Conservation (phyloP, 2,797 vertebrate species). For the Rhinoraja longicauda region DNA sequence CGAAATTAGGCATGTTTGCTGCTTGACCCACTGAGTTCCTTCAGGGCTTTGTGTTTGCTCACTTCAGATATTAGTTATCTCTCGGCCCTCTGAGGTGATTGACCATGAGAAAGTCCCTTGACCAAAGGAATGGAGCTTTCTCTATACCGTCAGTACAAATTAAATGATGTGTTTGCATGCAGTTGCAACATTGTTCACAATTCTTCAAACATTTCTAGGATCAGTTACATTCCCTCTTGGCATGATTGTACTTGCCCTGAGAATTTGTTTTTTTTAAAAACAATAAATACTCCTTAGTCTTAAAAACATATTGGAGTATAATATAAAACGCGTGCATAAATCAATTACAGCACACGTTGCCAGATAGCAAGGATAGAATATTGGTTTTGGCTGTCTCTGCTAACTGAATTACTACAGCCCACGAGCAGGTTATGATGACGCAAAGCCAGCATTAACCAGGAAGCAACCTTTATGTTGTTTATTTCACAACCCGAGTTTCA, state of each 20-base stretch:
- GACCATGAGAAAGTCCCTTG: too few relatives aligned
- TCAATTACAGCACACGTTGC: background rate
- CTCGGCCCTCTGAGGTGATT: background rate
- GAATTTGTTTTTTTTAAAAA: background rate
- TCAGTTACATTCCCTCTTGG: background rate
- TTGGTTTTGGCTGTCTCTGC: background rate
- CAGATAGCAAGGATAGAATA: background rate
- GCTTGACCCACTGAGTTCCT: too few relatives aligned
- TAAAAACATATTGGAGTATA: background rate
- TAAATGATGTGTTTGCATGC: background rate
- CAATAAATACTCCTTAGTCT: background rate
- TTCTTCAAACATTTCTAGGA: background rate
- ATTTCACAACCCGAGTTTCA: background rate
- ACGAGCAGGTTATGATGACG: background rate
- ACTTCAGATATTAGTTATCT: background rate
- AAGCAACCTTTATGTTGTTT: background rate
- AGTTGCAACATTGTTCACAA: background rate
- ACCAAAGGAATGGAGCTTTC: background rate
- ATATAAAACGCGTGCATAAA: background rate
- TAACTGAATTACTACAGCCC: background rate
- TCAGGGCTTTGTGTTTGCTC: too few relatives aligned
- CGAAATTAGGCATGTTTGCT: too few relatives aligned
- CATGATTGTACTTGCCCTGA: background rate
- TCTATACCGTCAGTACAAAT: background rate
- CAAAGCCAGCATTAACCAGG: background rate